phyloP scores from a whole-genome alignment of 2,888 invertebrate species.

The Panzeria rudis region DNA sequence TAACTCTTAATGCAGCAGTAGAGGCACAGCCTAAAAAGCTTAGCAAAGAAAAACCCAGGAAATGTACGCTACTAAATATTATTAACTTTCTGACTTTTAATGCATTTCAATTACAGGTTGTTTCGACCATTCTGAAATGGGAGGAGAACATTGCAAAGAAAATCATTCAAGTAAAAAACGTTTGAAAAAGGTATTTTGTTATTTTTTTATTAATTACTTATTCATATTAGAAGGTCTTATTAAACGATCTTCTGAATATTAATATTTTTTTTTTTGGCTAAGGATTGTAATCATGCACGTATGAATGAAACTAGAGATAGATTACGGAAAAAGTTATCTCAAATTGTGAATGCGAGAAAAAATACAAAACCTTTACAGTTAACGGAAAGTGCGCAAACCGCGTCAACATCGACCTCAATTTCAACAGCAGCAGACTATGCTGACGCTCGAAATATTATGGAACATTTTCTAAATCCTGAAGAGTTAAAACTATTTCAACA shows the following conservation, averaged over 20 bases:
- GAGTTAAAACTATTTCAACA: constrained; percentile 65
- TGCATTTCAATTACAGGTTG: constrained; percentile 75
- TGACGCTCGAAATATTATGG: constrained; percentile 60
- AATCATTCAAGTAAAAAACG: constrained; percentile 82
- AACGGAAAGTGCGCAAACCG: constrained; percentile 58
- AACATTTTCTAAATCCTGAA: constrained; percentile 59
- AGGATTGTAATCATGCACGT: constrained; percentile 83
- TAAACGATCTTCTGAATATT: not conserved
- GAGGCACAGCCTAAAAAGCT: constrained; percentile 77
- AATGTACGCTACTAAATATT: constrained; percentile 77
- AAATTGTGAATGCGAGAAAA: constrained; percentile 81
- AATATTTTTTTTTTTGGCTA: not conserved
- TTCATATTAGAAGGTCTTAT: not conserved
- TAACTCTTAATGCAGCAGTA: constrained; percentile 72
- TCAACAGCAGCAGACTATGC: not conserved
- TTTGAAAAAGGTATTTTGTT: constrained; percentile 78
- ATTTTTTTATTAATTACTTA: not conserved
- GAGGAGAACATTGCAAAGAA: constrained; percentile 82
- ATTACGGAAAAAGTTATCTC: constrained; percentile 82
- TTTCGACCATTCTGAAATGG: constrained; percentile 81
- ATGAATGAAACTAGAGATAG: constrained; percentile 83
- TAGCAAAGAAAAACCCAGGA: constrained; percentile 81
- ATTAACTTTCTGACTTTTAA: not conserved
- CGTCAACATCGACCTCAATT: constrained; percentile 69
- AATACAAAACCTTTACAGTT: constrained; percentile 75